phyloP scores from a whole-genome alignment of 2,113 vertebrate genomes.

The Gymnobelideus leadbeateri region DNA sequence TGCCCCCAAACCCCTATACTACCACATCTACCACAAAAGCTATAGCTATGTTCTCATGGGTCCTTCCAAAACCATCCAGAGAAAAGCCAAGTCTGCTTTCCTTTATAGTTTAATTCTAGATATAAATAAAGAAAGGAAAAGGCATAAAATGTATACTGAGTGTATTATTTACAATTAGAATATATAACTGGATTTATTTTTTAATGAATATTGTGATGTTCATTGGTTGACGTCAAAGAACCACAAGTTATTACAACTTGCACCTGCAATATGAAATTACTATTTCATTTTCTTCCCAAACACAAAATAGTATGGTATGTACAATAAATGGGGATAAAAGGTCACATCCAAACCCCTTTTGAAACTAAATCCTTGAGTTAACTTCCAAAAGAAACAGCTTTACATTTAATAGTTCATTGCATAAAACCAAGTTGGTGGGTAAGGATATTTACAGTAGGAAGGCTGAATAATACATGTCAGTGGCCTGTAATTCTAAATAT shows the following conservation, averaged over 20 bases:
- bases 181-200: constrained; percentile 66
- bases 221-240: constrained; percentile 66
- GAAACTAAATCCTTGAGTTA: constrained; percentile 65
- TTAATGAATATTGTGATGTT: constrained; percentile 59
- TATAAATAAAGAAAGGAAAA: constrained; percentile 70
- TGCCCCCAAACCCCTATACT: constrained; percentile 35
- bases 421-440: constrained; percentile 76
- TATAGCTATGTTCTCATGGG: constrained; percentile 57
- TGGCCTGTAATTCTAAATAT: constrained; percentile 70
- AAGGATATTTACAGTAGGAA: constrained; percentile 70
- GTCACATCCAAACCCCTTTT: constrained; percentile 55
- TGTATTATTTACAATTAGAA: constrained; percentile 75
- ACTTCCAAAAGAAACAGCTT: constrained; percentile 74
- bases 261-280: constrained; percentile 65
- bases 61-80: constrained; percentile 71
- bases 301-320: constrained; percentile 63
- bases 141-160: constrained; percentile 39
- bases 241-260: constrained; percentile 70
- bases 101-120: constrained; percentile 74
- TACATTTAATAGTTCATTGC: constrained; percentile 76
- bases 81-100: constrained; percentile 71
- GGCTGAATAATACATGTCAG: constrained; percentile 76
- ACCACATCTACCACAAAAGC: constrained; percentile 70
- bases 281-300: constrained; percentile 69
- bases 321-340: constrained; percentile 21